Conservation (phyloP, 2,113 vertebrate species). For the Grammomys dolichurus region DNA sequence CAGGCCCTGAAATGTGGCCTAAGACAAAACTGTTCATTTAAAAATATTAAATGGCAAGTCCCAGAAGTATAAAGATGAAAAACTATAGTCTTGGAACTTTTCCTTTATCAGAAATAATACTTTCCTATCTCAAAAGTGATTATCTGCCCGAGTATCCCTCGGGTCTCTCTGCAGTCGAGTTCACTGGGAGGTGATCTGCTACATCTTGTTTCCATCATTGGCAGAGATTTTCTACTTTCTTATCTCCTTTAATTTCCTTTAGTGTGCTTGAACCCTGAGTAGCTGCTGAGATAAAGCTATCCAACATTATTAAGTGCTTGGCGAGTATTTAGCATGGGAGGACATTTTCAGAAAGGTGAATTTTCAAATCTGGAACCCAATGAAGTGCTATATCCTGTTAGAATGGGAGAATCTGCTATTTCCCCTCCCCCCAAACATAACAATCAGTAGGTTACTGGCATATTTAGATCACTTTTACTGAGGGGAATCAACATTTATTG, state of each 20-base stretch:
- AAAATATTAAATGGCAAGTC: conserved; percentile 2
- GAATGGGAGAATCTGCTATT: neutral
- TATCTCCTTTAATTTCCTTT: conserved; percentile 66
- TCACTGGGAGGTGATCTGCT: conserved; percentile 26
- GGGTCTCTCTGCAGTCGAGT: neutral
- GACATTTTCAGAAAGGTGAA: conserved; percentile 56
- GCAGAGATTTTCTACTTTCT: conserved; percentile 33
- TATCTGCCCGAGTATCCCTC: neutral
- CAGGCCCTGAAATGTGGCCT: neutral
- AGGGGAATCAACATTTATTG: conserved; percentile 75
- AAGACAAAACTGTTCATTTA: neutral
- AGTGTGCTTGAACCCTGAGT: conserved; percentile 23
- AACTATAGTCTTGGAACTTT: neutral
- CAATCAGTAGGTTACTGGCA: conserved; percentile 51
- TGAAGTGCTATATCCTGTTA: conserved; percentile 44
- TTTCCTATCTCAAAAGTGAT: conserved; percentile 11
- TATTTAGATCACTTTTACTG: conserved; percentile 70
- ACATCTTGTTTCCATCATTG: conserved; percentile 50
- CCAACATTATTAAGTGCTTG: conserved; percentile 15
- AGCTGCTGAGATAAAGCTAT: conserved; percentile 64
- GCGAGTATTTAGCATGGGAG: conserved; percentile 29
- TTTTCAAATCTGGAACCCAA: conserved; percentile 34
- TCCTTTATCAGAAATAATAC: neutral
- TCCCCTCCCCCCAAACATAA: neutral
- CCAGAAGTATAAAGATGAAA: neutral